These are phyloP conservation scores for Platynereis dumerilii DNA, from an alignment of 2,888 invertebrate species.

Conservation along the genomic window DNA sequence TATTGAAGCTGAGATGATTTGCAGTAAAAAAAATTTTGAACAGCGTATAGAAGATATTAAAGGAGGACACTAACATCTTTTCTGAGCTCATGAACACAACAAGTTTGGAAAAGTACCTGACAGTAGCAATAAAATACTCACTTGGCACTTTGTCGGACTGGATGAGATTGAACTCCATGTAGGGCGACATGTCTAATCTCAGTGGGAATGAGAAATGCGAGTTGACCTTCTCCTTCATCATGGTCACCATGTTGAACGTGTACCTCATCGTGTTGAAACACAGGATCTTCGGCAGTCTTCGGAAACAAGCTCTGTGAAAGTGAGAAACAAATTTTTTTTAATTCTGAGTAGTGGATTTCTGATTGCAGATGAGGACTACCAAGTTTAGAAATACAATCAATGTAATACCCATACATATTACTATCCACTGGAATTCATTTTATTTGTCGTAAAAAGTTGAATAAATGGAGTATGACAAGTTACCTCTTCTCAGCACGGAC, in stretches of 20 bases:
- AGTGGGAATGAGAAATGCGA: constrained; percentile 96
- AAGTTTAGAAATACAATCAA: too few relatives aligned
- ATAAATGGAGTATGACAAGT: constrained; percentile 14
- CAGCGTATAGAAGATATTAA: too few relatives aligned
- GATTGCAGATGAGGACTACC: too few relatives aligned
- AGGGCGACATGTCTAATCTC: constrained; percentile 90
- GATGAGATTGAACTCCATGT: constrained; percentile 85
- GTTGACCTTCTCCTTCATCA: constrained; percentile 96
- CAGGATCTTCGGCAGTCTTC: constrained; percentile 88
- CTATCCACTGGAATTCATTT: too few relatives aligned
- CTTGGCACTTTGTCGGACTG: constrained; percentile 27
- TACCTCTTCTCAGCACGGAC: constrained; percentile 91
- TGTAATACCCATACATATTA: neutral
- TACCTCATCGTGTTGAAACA: constrained; percentile 98
- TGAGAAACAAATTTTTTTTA: neutral
- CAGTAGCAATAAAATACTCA: too few relatives aligned
- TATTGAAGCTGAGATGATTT: too few relatives aligned
- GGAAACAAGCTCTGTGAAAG: constrained; percentile 81
- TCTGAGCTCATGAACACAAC: too few relatives aligned
- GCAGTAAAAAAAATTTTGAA: too few relatives aligned
- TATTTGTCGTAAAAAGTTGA: too few relatives aligned
- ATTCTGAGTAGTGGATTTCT: too few relatives aligned
- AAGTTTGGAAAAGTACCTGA: too few relatives aligned
- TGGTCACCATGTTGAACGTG: constrained; percentile 96
- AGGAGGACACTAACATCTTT: too few relatives aligned